Conservation (phyloP, 2,797 vertebrate genomes). For the Dromococcyx pavoninus region DNA sequence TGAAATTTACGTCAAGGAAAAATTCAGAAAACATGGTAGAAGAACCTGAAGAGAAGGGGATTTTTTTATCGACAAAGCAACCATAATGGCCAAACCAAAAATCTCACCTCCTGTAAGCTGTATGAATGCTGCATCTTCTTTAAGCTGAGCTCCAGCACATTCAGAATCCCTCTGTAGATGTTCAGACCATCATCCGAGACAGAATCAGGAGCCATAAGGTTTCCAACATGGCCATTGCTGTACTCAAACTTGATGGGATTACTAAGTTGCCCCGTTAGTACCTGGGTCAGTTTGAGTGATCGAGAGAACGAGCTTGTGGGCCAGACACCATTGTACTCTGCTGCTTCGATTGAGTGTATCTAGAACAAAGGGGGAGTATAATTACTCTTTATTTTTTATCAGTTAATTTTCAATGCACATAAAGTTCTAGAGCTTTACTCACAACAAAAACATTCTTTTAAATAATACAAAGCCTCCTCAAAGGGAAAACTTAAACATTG, state of each 20-base stretch:
- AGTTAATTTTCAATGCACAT: neutral
- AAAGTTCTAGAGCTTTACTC: neutral
- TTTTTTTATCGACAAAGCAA: neutral
- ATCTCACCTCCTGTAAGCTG: slow-evolving; percentile 81
- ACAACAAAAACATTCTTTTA: neutral
- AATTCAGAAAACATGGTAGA: neutral
- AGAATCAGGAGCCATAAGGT: slow-evolving; percentile 70
- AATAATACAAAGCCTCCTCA: neutral
- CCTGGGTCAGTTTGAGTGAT: slow-evolving; percentile 75
- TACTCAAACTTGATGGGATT: slow-evolving; percentile 83
- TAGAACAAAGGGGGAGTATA: neutral
- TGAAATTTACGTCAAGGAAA: neutral
- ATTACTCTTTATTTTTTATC: neutral
- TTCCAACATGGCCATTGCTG: slow-evolving; percentile 74
- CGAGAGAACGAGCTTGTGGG: slow-evolving; percentile 73
- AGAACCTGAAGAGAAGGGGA: neutral
- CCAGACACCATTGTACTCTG: slow-evolving; percentile 82
- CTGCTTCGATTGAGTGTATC: slow-evolving; percentile 74
- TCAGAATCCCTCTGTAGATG: slow-evolving; percentile 78
- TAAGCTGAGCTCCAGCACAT: slow-evolving; percentile 78
- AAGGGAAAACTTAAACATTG: neutral
- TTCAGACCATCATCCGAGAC: slow-evolving; percentile 77
- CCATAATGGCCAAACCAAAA: neutral
- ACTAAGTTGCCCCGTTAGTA: slow-evolving; percentile 74
- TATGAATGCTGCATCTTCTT: slow-evolving; percentile 81